Evolutionary conservation across 2,113 vertebrate genomes (phyloP).

Genomic region (Danio rerio): GRCz12tu NC_133190.1:27071501-27072000

Average conservation of each 20-base stretch:
- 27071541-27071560: background rate
- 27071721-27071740: slow-evolving; percentile 41
- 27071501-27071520: slow-evolving; percentile 47
- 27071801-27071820: slow-evolving; percentile 65
- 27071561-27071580: background rate
- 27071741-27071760: slow-evolving; percentile 29
- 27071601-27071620: background rate
- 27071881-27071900: background rate
- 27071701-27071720: background rate
- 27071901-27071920: background rate
- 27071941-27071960: slow-evolving; percentile 17
- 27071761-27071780: slow-evolving; percentile 5
- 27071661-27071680: slow-evolving; percentile 15
- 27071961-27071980: slow-evolving; percentile 11
- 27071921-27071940: background rate
- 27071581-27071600: background rate
- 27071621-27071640: slow-evolving; percentile 1
- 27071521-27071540: slow-evolving; percentile 58
- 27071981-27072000: slow-evolving; percentile 16
- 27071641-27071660: slow-evolving; percentile 1
- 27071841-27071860: slow-evolving; percentile 7
- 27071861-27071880: slow-evolving; percentile 40
- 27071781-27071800: slow-evolving; percentile 54
- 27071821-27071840: slow-evolving; percentile 62
- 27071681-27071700: background rate